phyloP scores from a whole-genome alignment of 1,140 invertebrate species.

The Rhizoglyphus robini region DNA sequence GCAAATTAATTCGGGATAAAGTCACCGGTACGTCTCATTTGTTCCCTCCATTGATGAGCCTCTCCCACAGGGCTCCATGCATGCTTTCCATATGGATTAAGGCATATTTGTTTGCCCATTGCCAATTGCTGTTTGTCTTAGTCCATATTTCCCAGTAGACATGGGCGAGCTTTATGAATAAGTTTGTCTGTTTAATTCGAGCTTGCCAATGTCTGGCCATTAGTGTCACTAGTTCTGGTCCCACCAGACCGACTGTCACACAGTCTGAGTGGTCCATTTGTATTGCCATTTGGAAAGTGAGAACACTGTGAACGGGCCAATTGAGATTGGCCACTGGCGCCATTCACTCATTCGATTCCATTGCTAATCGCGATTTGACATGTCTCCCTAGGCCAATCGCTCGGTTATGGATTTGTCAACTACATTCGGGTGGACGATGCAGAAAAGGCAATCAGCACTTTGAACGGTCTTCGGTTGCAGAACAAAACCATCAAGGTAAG shows the following conservation, averaged over 20 bases:
- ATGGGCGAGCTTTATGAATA: background rate
- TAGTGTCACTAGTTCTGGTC: background rate
- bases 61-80: background rate
- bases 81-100: background rate
- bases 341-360: slow-evolving; percentile 2
- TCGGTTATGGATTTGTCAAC: slow-evolving; percentile 98
- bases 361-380: slow-evolving; percentile 22
- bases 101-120: background rate
- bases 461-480: slow-evolving; percentile 90
- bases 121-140: background rate
- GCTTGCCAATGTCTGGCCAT: slow-evolving; percentile 16
- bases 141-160: background rate
- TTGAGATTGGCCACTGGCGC: background rate
- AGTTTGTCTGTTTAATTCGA: slow-evolving; percentile 17
- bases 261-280: background rate
- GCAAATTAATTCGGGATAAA: slow-evolving; percentile 97
- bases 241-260: slow-evolving; percentile 12
- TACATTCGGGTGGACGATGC: slow-evolving; percentile 93
- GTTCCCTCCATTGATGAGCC: background rate
- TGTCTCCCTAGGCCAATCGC: slow-evolving; percentile 69
- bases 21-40: slow-evolving; percentile 59
- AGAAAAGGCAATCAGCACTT: slow-evolving; percentile 89
- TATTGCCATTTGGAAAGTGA: slow-evolving; percentile 15
- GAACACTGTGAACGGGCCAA: background rate
- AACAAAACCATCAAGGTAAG: slow-evolving; percentile 98